A percentile compares a stretch with the other conserved stretches of the same genome.
Evolutionary conservation across 2,113 vertebrate genomes (phyloP).

Genomic region (Cebidichthys violaceus): DNA sequence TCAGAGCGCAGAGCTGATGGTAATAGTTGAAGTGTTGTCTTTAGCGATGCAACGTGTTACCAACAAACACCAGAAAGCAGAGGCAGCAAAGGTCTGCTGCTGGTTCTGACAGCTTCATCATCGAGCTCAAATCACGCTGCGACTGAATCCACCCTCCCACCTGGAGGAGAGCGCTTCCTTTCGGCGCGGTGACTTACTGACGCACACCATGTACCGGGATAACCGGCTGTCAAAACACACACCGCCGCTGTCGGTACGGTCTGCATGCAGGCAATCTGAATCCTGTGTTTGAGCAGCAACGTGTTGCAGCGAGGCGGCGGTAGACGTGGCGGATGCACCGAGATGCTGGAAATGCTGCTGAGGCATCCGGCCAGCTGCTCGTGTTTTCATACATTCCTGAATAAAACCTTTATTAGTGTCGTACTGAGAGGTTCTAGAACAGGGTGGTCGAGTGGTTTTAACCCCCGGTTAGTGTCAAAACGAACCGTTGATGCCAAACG

Average conservation of each 20-base stretch:
- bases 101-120: conserved; percentile 54
- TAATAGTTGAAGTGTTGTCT: conserved; percentile 4
- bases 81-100: conserved; percentile 28
- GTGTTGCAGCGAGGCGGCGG: not conserved
- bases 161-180: conserved; percentile 20
- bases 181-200: conserved; percentile 5
- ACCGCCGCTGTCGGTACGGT: not conserved
- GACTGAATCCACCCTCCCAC: conserved; percentile 46
- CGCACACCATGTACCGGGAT: not conserved
- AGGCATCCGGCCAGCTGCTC: not conserved
- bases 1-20: no score
- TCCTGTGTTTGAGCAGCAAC: not conserved
- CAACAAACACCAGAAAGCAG: not conserved
- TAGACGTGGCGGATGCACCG: not conserved
- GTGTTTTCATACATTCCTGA: not conserved
- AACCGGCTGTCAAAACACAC: not conserved
- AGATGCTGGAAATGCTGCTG: not conserved
- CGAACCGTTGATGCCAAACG: no score
- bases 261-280: not conserved
- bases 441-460: no score
- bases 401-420: not conserved
- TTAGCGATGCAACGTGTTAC: not conserved
- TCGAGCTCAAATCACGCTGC: conserved; percentile 38
- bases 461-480: no score
- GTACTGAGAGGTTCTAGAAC: no score